Evolutionary conservation across 2,113 vertebrate genomes (phyloP), one percentile per base, ranked within the genome.

Genomic region (Rhea americana): DNA sequence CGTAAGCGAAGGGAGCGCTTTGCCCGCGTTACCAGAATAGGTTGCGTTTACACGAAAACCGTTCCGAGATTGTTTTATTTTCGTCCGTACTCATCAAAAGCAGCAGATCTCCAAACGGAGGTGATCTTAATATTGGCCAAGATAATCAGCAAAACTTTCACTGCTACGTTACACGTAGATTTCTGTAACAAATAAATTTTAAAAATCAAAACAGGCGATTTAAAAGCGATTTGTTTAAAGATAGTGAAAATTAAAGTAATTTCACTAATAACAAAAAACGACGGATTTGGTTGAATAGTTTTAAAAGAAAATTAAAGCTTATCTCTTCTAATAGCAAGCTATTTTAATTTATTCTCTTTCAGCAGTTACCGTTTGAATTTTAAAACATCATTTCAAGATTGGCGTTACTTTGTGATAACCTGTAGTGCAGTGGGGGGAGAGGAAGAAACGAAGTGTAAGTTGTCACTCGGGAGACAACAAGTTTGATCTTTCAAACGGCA

Each of bases 11-110:
- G 70, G 11, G 67, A 61, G 66, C 56, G 12, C 39, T 1, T 3
- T 9, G 1, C 8, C 26, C 11, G 4, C 51, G 1, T 1, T 50
- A 7, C 21, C 18, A 76, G 11, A 58, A 24, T 0, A 13, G 59
- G 35, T 68, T 75, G 30, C 19, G 1, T 8, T 24, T n/a, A 1
- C 66, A 32, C 74, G 3, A 16, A 5, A 1, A n/a, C 22, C 45
- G 2, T 2, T 16, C 72, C 30, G 7, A 16, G 24, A 1, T 24
- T 1, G 45, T 11, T 13, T 70, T 8, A 1, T 32, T n/a, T 35
- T 39, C 24, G 77, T 3, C 22, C 4, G 82, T n/a, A 2, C 30
- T 70, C 82, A 0, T 3, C 13, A 11, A 45, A 55, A 41, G 25
- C 6, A 16, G 9, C 41, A 30, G n/a, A 6, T 70, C 55, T 47